A percentile compares a stretch with the other conserved stretches of the same genome.
Conservation (phyloP, 2,797 vertebrate species). For the Orientallactaga sibirica region DNA sequence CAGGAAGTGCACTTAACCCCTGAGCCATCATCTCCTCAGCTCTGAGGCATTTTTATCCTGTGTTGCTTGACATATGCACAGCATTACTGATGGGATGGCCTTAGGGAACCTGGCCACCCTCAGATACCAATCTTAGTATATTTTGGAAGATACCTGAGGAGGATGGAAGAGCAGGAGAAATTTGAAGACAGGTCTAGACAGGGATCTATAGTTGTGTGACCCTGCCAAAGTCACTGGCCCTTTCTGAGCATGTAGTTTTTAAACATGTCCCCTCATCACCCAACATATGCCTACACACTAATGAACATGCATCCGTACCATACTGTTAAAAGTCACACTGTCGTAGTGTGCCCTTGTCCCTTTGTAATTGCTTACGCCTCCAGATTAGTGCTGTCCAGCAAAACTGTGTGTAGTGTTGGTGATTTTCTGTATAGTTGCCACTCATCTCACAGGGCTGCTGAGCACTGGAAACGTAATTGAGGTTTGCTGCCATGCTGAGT, state of each 20-base stretch:
- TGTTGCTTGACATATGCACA: not conserved
- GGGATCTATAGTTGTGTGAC: not conserved
- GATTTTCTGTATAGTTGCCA: not conserved
- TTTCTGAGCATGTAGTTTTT: not conserved
- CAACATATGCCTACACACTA: not conserved
- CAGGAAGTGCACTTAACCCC: no score
- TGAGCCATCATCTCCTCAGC: no score
- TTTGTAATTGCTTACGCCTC: not conserved
- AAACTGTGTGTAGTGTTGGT: not conserved
- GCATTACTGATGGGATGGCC: not conserved
- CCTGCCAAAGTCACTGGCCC: not conserved
- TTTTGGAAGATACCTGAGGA: conserved; percentile 10
- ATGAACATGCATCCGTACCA: no score
- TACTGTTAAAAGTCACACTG: no score
- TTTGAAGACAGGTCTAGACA: not conserved
- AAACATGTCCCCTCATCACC: not conserved
- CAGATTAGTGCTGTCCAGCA: not conserved
- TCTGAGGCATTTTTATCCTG: not conserved
- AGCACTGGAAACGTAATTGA: not conserved
- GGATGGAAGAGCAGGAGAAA: not conserved
- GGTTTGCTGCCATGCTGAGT: not conserved
- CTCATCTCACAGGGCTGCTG: not conserved
- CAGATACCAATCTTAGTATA: not conserved
- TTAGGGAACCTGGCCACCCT: not conserved
- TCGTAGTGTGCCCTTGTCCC: not conserved